Percentiles rank a stretch among this genome's conserved stretches.
Conservation (phyloP, 2,888 invertebrate species). For the Eristalis intricaria region DNA sequence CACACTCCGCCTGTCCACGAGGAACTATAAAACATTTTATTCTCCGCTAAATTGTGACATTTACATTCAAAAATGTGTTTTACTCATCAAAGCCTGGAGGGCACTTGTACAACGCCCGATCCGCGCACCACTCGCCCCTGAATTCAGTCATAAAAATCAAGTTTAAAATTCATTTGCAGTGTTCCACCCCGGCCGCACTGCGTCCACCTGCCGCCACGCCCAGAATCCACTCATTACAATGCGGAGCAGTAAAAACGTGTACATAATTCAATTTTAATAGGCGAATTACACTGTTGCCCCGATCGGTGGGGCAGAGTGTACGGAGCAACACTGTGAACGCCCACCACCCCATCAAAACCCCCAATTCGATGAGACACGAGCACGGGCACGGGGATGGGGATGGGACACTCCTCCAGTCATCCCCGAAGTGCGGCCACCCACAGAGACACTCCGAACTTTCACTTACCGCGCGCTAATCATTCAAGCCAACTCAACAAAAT, state of each 20-base stretch:
- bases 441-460: neutral
- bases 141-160: slow-evolving; percentile 49
- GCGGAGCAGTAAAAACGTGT: slow-evolving; percentile 32
- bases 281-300: slow-evolving; percentile 39
- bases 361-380: neutral
- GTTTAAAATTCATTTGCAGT: slow-evolving; percentile 47
- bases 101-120: neutral
- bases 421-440: neutral
- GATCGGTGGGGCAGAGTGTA: slow-evolving; percentile 5
- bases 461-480: slow-evolving; percentile 42
- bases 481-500: slow-evolving; percentile 24
- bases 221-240: slow-evolving; percentile 17
- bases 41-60: slow-evolving; percentile 54
- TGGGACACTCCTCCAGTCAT: neutral
- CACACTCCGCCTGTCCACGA: neutral
- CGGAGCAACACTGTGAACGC: slow-evolving; percentile 19
- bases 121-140: neutral
- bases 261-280: slow-evolving; percentile 57
- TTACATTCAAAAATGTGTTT: slow-evolving; percentile 56
- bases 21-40: slow-evolving; percentile 52
- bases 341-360: slow-evolving; percentile 13
- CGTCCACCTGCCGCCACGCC: neutral
- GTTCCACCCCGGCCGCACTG: neutral
- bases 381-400: neutral
- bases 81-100: slow-evolving; percentile 33